Percentiles rank a stretch among this genome's conserved stretches.
phyloP scores from a whole-genome alignment of 2,113 vertebrate genomes.

The Meles meles region DNA sequence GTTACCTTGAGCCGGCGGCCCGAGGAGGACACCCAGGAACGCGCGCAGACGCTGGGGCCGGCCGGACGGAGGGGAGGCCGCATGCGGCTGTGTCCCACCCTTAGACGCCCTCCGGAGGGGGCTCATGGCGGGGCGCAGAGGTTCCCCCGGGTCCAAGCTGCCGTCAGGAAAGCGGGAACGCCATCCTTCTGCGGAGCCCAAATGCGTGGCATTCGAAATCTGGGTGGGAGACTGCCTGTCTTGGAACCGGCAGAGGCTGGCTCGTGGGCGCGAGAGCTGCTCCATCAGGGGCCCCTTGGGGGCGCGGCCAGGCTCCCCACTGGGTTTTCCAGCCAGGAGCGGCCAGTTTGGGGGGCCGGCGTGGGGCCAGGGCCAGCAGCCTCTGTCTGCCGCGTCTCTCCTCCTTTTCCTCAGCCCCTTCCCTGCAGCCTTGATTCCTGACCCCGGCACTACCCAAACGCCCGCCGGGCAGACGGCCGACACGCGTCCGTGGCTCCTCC shows the following conservation, averaged over 20 bases:
- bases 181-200: not conserved
- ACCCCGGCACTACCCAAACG: rapidly evolving
- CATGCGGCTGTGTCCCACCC: rapidly evolving
- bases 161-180: rapidly evolving
- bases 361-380: not conserved
- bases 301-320: not conserved
- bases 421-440: not conserved
- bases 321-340: rapidly evolving
- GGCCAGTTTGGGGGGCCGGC: rapidly evolving
- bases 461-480: not conserved
- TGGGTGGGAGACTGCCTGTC: not conserved
- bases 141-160: rapidly evolving
- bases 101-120: rapidly evolving
- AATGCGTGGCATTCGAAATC: rapidly evolving
- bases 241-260: rapidly evolving
- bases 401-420: not conserved
- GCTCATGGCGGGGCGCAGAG: not conserved
- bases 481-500: not conserved
- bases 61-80: not conserved
- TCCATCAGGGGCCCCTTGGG: rapidly evolving
- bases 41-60: too few species aligned
- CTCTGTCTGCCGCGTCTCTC: rapidly evolving
- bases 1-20: rapidly evolving
- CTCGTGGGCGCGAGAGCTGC: rapidly evolving
- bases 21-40: not conserved